Evolutionary conservation across 1,140 invertebrate genomes (phyloP), one percentile per base, ranked within the genome.

Genomic region (Drosophila kepulauana): DNA sequence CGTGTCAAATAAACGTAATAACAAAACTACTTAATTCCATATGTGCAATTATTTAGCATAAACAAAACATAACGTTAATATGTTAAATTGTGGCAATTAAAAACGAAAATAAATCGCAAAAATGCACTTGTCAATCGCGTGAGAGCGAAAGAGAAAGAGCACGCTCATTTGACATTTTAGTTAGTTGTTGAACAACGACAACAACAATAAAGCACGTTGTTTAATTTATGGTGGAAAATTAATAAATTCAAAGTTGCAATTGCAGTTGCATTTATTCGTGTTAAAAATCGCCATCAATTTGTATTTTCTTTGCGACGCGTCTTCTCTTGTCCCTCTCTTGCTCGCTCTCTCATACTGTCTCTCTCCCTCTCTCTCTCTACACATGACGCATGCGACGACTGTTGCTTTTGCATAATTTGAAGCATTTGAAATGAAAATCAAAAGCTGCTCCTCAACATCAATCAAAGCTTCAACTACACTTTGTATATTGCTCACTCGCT

Each of bases 21-120:
- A 48, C 8, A 46, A 11, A 28, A 64, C 46, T 16, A 28, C 70
- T 49, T 45, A 28, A 41, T 78, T 77, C 70, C 85, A 89, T 87
- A 89, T 89, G 84, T 84, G 85, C 85, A 87, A 56, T 74, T 56
- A 81, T 80, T 84, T 66, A 76, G 52, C 57, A 65, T 68, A 75
- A 78, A 48, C 11, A 57, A 62, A 30, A 13, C 25, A 51, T 45
- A 69, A 41, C 56, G 28, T 41, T 51, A 52, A 49, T 52, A 33
- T 64, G 16, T 45, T 38, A 57, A 57, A 46, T 49, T 28, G 28
- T 25, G 43, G 10, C 46, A 58, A 43, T 38, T 43, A 58, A 38
- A 38, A 51, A 48, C 16, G 11, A 38, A 48, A 51, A 56, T 48
- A 69, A 58, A 65, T 52, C 51, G 71, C 46, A 59, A 77, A 77